phyloP scores from a whole-genome alignment of 1,140 invertebrate species.

The Ooceraea biroi region DNA sequence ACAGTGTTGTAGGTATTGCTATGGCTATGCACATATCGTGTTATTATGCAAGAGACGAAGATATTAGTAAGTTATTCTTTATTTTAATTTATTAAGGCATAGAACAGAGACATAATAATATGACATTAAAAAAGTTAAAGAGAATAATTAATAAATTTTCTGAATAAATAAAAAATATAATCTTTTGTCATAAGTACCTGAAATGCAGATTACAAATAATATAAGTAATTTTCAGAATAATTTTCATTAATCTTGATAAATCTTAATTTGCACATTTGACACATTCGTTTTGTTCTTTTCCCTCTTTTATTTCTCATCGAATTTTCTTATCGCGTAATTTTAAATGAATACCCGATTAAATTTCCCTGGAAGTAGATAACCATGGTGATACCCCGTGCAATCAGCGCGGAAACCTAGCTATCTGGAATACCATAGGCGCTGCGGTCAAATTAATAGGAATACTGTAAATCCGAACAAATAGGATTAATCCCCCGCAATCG shows the following conservation, averaged over 20 bases:
- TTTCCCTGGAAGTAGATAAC: constrained; percentile 55
- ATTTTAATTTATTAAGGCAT: background rate
- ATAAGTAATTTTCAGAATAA: background rate
- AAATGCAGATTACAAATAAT: too few species aligned
- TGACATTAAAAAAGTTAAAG: too few species aligned
- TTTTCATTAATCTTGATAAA: background rate
- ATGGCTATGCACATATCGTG: too few species aligned
- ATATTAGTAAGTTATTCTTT: background rate
- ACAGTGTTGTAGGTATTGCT: too few species aligned
- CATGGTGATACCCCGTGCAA: constrained; percentile 38
- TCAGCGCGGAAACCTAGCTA: constrained; percentile 38
- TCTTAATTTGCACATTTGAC: background rate
- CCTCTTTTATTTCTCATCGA: background rate
- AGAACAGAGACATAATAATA: too few species aligned
- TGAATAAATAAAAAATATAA: too few species aligned
- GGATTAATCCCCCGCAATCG: constrained; percentile 67
- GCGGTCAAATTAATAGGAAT: constrained; percentile 67
- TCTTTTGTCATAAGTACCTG: too few species aligned
- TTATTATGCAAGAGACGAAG: too few species aligned
- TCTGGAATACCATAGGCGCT: constrained; percentile 53
- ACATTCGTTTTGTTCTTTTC: background rate
- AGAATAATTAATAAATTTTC: background rate
- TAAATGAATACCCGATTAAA: constrained; percentile 58
- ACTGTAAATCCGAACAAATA: constrained; percentile 65
- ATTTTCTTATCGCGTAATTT: constrained; percentile 40